Evolutionary conservation across 1,140 invertebrate genomes (phyloP).

Genomic region (Zaprionus ghesquierei): DNA sequence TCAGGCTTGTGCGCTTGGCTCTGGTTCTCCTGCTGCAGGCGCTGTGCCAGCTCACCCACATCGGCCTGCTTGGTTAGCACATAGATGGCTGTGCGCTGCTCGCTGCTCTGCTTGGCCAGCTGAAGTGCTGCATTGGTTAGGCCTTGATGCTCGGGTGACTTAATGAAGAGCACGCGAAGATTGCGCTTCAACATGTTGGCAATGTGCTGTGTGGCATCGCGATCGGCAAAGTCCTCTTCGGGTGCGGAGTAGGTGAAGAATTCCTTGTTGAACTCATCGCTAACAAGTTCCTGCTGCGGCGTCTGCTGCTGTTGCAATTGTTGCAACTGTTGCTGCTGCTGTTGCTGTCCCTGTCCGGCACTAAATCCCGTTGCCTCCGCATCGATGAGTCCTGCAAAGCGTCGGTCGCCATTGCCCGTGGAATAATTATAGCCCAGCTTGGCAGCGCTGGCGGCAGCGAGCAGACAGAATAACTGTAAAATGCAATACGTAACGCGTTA

Average conservation of each 20-base stretch:
- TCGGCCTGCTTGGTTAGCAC: slow-evolving; percentile 73
- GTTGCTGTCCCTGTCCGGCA: slow-evolving; percentile 17
- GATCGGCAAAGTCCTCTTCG: slow-evolving; percentile 63
- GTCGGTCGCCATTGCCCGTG: slow-evolving; percentile 44
- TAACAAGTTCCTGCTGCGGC: slow-evolving; percentile 21
- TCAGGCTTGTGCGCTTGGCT: slow-evolving; percentile 56
- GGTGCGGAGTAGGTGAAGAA: slow-evolving; percentile 64
- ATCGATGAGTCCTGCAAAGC: slow-evolving; percentile 68
- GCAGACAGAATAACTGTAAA: slow-evolving; percentile 51
- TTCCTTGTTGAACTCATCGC: slow-evolving; percentile 70
- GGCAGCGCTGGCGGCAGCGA: slow-evolving; percentile 40
- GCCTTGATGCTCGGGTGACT: slow-evolving; percentile 67
- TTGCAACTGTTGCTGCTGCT: slow-evolving; percentile 9
- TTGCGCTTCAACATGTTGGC: slow-evolving; percentile 65
- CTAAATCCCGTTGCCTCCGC: slow-evolving; percentile 66
- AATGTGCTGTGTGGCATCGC: slow-evolving; percentile 52
- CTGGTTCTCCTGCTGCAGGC: slow-evolving; percentile 48
- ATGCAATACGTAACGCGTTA: not conserved
- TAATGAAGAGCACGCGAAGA: slow-evolving; percentile 68
- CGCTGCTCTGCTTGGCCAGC: slow-evolving; percentile 67
- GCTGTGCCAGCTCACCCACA: slow-evolving; percentile 53
- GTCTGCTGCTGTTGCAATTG: slow-evolving; percentile 6
- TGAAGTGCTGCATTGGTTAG: slow-evolving; percentile 66
- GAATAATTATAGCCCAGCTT: slow-evolving; percentile 69
- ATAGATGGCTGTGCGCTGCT: slow-evolving; percentile 67